Evolutionary conservation across 2,888 invertebrate species (phyloP), one percentile per base, ranked within the genome.

Genomic region (Scelioninae gen. 2): DNA sequence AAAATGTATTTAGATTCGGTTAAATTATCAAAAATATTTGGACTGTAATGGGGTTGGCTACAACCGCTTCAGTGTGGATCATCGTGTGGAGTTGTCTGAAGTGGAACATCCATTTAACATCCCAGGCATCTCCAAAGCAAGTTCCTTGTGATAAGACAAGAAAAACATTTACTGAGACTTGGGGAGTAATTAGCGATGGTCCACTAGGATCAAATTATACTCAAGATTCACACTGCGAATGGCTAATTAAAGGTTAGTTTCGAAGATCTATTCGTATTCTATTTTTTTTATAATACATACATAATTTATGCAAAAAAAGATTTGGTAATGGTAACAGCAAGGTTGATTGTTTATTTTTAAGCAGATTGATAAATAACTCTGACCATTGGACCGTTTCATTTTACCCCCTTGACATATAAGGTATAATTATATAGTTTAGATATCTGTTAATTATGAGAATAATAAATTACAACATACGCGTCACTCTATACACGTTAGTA

Each of bases 151-250:
- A 95, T 89, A 93, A 93, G 83, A 92, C 94, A 73, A 90, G 95
- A 79, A 91, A 93, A 85, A 91, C 95, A 39, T 93, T 95, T 80
- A 92, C 91, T 13, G 92, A 92, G 73, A 90, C 92, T 46, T 93
- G 92, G 89, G 97, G 97, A 48, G 90, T 94, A 78, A 94, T 97
- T 80, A 93, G 94, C 74, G 96, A 96, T 89, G 96, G 96, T 50
- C 94, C 95, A 22, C 90, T 91, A 76, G 94, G 91, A 75, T 92
- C 92, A 28, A 94, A 96, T 85, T 97, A 97, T 85, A 95, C 95
- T 55, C 94, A 91, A 87, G 95, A 96, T 85, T 95, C 96, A 48
- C 96, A 96, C 85, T 97, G 97, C 86, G 96, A 97, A 89, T 97
- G 97, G 97, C 91, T 97, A 58, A 96, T 97, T 82, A 94, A 93